Conservation (phyloP, 2,888 invertebrate genomes). For the Agonopterix alstromeriana region DNA sequence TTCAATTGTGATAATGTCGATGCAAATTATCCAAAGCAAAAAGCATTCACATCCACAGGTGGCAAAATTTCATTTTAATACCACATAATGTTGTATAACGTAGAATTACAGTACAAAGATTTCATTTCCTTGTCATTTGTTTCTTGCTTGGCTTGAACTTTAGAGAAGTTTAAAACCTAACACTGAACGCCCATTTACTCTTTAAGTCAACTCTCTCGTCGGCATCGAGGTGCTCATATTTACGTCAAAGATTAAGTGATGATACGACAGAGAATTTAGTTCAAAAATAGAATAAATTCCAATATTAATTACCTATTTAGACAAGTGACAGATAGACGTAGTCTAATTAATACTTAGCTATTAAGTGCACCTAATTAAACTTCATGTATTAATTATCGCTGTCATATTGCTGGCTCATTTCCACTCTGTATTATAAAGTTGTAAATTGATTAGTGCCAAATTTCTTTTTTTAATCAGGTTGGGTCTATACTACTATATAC, state of each 20-base stretch:
- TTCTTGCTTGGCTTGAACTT: constrained; percentile 55
- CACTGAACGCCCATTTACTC: constrained; percentile 59
- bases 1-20: no score
- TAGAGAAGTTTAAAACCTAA: constrained; percentile 56
- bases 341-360: background rate
- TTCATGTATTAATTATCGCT: background rate
- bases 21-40: background rate
- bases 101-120: constrained; percentile 33
- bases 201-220: constrained; percentile 48
- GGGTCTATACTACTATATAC: no score
- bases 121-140: constrained; percentile 63
- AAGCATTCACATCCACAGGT: constrained; percentile 1
- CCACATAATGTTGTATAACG: constrained; percentile 15
- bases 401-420: background rate
- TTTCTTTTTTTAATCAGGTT: background rate
- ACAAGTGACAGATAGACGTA: background rate
- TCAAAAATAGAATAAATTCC: background rate
- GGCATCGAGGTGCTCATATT: constrained; percentile 43
- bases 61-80: constrained; percentile 21
- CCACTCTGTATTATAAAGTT: background rate
- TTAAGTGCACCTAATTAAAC: background rate
- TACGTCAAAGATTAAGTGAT: constrained; percentile 38
- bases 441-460: background rate
- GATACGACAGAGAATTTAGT: background rate
- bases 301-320: background rate